phyloP scores from a whole-genome alignment of 2,113 vertebrate genomes.

The Semnopithecus entellus region DNA sequence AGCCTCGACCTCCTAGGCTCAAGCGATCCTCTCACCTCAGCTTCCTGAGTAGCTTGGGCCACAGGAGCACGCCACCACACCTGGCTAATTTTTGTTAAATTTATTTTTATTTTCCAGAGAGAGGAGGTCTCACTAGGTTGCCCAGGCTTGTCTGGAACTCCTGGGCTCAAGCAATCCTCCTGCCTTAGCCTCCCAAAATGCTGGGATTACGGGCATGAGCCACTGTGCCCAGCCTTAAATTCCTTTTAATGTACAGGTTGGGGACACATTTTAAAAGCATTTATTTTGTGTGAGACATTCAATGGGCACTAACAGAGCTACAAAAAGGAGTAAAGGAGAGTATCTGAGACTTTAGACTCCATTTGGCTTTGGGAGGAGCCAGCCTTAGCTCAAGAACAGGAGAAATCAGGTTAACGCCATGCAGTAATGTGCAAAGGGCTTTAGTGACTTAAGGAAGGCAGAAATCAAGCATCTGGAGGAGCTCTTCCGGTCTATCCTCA shows the following conservation, averaged over 20 bases:
- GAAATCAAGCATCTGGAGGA: neutral
- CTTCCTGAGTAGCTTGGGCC: no score
- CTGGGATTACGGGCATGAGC: no score
- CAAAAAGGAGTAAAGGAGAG: neutral
- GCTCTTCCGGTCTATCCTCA: neutral
- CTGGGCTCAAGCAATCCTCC: no score
- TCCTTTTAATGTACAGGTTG: neutral
- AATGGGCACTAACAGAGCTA: neutral
- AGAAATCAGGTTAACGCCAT: neutral
- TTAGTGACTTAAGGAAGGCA: neutral
- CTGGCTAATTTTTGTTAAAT: no score
- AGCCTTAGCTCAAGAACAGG: neutral
- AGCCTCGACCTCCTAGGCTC: no score
- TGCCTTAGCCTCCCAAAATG: no score
- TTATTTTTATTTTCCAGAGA: no score
- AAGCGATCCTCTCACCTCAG: no score
- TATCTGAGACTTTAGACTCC: neutral
- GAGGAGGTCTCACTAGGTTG: no score
- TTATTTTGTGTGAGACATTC: neutral
- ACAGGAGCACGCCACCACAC: no score
- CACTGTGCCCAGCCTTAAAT: neutral
- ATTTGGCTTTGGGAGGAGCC: neutral
- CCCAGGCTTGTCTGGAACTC: no score
- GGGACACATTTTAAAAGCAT: neutral
- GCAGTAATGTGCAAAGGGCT: neutral